Conservation (phyloP, 2,113 vertebrate genomes). For the Fulica atra region DNA sequence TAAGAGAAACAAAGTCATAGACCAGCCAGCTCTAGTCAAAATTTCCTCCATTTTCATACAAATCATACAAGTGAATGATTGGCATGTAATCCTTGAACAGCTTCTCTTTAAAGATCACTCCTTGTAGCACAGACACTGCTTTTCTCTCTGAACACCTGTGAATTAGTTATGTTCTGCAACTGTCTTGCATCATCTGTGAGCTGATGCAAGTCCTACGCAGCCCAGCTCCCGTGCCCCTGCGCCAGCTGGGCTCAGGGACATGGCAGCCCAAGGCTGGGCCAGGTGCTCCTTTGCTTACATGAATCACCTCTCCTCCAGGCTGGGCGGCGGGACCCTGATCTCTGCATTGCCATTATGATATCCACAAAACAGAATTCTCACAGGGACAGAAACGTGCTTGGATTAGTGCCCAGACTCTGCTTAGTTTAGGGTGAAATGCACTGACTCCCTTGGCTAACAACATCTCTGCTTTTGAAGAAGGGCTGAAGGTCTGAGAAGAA, state of each 20-base stretch:
- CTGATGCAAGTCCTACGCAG: not conserved
- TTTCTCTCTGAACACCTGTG: not conserved
- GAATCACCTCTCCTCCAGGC: not conserved
- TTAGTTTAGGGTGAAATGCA: too few species aligned
- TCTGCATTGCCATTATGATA: not conserved
- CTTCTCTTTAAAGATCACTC: not conserved
- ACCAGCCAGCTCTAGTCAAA: not conserved
- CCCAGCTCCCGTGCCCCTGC: not conserved
- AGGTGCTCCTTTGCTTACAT: not conserved
- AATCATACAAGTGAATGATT: not conserved
- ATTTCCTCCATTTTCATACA: not conserved
- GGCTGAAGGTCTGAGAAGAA: too few species aligned
- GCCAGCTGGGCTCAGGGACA: not conserved
- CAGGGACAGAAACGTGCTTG: too few species aligned
- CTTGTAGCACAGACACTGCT: not conserved
- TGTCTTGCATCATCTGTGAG: not conserved
- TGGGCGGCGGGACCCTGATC: not conserved
- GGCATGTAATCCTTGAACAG: not conserved
- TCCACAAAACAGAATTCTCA: too few species aligned
- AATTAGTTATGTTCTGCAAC: not conserved
- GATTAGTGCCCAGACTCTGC: too few species aligned
- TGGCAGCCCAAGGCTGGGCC: not conserved
- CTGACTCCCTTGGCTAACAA: too few species aligned
- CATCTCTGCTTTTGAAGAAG: too few species aligned
- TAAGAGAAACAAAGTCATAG: not conserved